These are phyloP conservation scores for Porites cylindrica DNA, from an alignment of 92 coral and sea anemone species.

Conservation along the genomic window DNA sequence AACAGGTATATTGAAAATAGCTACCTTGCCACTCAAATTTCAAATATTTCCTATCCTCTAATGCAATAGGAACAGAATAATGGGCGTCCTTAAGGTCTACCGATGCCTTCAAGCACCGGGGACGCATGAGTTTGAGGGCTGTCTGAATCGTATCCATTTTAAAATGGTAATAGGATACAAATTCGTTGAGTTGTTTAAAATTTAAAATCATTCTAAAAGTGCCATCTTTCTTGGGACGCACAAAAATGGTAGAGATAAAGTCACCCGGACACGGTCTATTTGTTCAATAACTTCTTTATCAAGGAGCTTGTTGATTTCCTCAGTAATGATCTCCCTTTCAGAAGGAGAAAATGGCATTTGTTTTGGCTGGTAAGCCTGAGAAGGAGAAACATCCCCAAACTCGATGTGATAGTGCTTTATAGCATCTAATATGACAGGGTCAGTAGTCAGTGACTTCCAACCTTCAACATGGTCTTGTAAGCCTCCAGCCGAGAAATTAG, in stretches of 20 bases:
- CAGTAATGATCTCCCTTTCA: constrained; percentile 23
- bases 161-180: not conserved
- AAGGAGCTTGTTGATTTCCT: constrained; percentile 16
- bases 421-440: too few species aligned
- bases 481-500: too few species aligned
- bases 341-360: constrained; percentile 2
- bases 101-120: constrained; percentile 69
- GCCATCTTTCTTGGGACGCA: constrained; percentile 38
- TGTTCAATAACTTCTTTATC: constrained; percentile 30
- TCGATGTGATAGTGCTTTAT: constrained; percentile 21
- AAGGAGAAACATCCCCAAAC: constrained; percentile 19
- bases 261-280: not conserved
- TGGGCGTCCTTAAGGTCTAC: not conserved
- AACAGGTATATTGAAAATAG: too few species aligned
- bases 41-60: too few species aligned
- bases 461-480: too few species aligned
- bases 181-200: constrained; percentile 38
- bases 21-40: too few species aligned
- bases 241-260: constrained; percentile 37
- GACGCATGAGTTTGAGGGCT: constrained; percentile 4
- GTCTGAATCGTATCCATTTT: too few species aligned
- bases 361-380: constrained; percentile 12
- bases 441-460: too few species aligned
- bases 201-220: not conserved
- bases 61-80: too few species aligned